These are phyloP conservation scores for Cynopterus brachyotis DNA, from an alignment of 2,113 vertebrate genomes.

Conservation along the genomic window DNA sequence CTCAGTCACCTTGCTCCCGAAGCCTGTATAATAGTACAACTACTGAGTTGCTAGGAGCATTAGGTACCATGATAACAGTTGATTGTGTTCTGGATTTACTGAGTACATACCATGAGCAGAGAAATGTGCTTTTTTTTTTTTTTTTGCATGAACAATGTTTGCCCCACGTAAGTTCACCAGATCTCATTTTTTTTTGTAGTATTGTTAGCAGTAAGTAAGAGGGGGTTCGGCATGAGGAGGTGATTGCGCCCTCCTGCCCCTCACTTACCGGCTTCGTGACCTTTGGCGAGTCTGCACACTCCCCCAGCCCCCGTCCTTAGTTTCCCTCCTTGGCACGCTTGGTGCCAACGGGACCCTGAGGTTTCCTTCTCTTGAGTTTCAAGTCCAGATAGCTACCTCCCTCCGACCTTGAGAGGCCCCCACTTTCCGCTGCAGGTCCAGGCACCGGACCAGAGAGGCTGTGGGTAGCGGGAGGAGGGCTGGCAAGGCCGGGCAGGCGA, in stretches of 20 bases:
- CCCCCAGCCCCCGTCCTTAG: background rate
- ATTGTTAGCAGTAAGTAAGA: background rate
- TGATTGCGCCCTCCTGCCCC: background rate
- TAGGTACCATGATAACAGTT: background rate
- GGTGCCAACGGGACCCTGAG: background rate
- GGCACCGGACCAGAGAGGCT: background rate
- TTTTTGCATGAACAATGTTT: background rate
- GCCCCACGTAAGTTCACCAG: background rate
- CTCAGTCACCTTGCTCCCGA: background rate
- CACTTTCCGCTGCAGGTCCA: conserved; percentile 15
- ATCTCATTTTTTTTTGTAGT: background rate
- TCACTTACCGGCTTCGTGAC: background rate
- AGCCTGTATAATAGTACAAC: background rate
- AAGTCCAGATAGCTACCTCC: background rate
- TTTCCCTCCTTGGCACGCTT: background rate
- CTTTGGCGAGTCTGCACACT: background rate
- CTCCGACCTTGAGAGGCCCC: background rate
- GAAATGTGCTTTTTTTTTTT: background rate
- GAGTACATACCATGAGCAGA: background rate
- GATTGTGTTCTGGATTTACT: background rate
- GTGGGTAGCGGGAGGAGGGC: conserved; percentile 12
- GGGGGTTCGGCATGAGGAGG: background rate
- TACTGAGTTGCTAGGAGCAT: background rate
- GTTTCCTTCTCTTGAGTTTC: background rate
- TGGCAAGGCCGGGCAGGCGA: background rate